Evolutionary conservation across 2,113 vertebrate species (phyloP).

Genomic region (Microtus richardsoni): DNA sequence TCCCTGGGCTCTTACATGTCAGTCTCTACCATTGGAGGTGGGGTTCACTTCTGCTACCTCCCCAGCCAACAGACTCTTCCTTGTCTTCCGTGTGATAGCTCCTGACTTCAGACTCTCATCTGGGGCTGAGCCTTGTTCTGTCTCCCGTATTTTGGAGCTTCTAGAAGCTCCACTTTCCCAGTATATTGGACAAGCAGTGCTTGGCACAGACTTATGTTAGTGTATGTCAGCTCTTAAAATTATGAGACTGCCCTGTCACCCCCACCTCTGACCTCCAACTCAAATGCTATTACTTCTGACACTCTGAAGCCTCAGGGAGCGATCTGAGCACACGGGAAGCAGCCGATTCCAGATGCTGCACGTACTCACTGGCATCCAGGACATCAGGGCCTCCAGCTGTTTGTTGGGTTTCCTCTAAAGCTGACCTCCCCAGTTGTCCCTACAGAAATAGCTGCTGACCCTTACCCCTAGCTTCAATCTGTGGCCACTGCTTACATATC

Average conservation of each 20-base stretch:
- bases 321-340: not conserved
- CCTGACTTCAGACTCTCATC: not conserved
- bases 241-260: not conserved
- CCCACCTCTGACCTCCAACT: not conserved
- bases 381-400: not conserved
- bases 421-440: too few relatives aligned
- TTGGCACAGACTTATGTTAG: rapidly evolving
- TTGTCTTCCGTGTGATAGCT: not conserved
- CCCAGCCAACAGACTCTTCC: not conserved
- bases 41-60: not conserved
- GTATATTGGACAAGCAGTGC: not conserved
- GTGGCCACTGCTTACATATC: rapidly evolving
- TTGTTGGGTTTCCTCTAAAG: not conserved
- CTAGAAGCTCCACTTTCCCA: rapidly evolving
- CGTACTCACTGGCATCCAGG: not conserved
- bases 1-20: not conserved
- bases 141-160: not conserved
- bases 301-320: not conserved
- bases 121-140: not conserved
- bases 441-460: not conserved
- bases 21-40: not conserved
- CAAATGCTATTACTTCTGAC: not conserved
- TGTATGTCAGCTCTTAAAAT: not conserved
- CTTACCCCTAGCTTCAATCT: not conserved
- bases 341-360: not conserved